Conservation (phyloP, 2,797 vertebrate species). For the Sebastes hopkinsi region DNA sequence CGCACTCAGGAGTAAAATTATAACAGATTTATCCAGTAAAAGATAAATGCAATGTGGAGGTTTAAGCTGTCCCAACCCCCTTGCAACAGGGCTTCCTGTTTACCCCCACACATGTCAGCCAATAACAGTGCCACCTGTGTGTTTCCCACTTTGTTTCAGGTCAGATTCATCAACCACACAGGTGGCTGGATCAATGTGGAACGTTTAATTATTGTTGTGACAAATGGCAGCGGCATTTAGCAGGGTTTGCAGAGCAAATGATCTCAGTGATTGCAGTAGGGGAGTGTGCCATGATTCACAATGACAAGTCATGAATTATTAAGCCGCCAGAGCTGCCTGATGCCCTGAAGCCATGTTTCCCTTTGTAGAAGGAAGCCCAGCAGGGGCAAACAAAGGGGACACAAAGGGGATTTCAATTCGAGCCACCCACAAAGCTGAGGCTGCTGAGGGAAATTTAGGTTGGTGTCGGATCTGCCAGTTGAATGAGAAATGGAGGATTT, state of each 20-base stretch:
- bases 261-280: slow-evolving; percentile 52
- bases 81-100: slow-evolving; percentile 32
- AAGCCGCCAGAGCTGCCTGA: slow-evolving; percentile 50
- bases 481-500: slow-evolving; percentile 7
- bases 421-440: slow-evolving; percentile 44
- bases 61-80: neutral
- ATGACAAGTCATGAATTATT: slow-evolving; percentile 74
- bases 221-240: slow-evolving; percentile 63
- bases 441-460: slow-evolving; percentile 10
- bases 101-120: neutral
- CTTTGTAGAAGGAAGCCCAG: slow-evolving; percentile 56
- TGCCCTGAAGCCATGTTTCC: slow-evolving; percentile 52
- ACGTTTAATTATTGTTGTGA: slow-evolving; percentile 72
- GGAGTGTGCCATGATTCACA: slow-evolving; percentile 58
- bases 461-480: slow-evolving; percentile 3
- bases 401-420: slow-evolving; percentile 39
- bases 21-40: neutral
- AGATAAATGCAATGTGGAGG: neutral
- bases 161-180: slow-evolving; percentile 47
- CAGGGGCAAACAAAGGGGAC: slow-evolving; percentile 48
- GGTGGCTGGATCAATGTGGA: slow-evolving; percentile 64
- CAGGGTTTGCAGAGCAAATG: slow-evolving; percentile 59
- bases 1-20: neutral
- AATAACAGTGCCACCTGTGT: slow-evolving; percentile 33
- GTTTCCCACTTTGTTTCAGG: slow-evolving; percentile 44